A percentile compares a stretch with the other conserved stretches of the same genome.
phyloP scores from a whole-genome alignment of 2,797 vertebrate genomes.

The Gallinago stenura region DNA sequence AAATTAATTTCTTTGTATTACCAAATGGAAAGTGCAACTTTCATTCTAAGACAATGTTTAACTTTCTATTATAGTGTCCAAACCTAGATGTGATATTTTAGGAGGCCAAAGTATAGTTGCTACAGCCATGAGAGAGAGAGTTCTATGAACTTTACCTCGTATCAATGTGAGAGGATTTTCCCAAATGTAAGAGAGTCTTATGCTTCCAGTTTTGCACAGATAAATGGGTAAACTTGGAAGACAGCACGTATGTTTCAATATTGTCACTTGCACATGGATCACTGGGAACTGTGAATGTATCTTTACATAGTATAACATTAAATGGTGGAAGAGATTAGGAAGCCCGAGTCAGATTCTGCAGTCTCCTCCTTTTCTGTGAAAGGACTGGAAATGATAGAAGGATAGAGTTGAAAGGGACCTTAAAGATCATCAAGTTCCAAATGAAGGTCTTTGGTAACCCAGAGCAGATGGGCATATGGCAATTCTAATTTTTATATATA shows the following conservation, averaged over 20 bases:
- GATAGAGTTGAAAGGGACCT: too few species aligned
- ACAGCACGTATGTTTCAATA: neutral
- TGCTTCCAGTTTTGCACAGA: neutral
- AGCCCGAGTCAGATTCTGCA: neutral
- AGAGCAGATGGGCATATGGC: fast-evolving
- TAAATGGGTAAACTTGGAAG: neutral
- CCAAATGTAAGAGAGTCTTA: neutral
- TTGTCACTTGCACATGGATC: neutral
- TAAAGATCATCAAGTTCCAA: too few species aligned
- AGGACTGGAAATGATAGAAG: neutral
- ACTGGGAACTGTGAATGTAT: neutral
- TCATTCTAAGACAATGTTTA: neutral
- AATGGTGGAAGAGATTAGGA: neutral
- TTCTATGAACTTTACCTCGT: neutral
- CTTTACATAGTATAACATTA: neutral
- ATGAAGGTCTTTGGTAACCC: neutral
- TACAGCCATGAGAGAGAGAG: neutral
- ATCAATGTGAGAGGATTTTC: neutral
- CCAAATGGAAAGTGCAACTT: neutral
- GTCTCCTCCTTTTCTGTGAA: neutral
- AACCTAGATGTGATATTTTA: neutral
- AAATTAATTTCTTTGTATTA: neutral
- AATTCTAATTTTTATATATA: neutral
- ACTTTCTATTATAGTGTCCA: neutral
- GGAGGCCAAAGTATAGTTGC: neutral